Conservation (phyloP, 2,113 vertebrate genomes). For the Cygnus buccinator region DNA sequence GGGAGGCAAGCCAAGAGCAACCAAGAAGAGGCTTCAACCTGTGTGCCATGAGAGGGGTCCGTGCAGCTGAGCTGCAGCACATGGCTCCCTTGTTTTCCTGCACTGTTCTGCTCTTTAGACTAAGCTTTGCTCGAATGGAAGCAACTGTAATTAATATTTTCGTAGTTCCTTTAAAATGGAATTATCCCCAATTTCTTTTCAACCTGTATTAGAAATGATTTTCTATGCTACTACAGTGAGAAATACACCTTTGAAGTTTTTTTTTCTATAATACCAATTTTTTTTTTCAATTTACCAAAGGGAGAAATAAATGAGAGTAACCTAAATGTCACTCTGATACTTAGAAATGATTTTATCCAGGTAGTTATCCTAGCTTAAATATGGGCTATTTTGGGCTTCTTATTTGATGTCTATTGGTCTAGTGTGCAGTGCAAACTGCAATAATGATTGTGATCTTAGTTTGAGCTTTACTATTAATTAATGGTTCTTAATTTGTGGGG, state of each 20-base stretch:
- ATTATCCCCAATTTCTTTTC: background rate
- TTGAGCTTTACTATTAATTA: background rate
- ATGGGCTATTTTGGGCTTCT: background rate
- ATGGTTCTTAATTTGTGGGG: background rate
- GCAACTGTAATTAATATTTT: background rate
- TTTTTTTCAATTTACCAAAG: background rate
- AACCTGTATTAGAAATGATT: background rate
- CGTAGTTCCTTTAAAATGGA: background rate
- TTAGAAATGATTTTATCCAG: background rate
- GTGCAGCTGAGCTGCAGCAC: background rate
- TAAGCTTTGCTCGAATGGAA: background rate
- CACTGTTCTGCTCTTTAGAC: accelerated
- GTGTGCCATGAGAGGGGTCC: accelerated
- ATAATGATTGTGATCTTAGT: background rate
- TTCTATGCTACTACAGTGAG: background rate
- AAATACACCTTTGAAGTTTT: background rate
- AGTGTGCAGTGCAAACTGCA: background rate
- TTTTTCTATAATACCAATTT: background rate
- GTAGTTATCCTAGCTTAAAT: background rate
- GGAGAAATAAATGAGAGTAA: background rate
- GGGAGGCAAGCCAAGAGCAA: background rate
- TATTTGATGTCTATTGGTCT: background rate
- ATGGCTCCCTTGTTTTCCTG: accelerated
- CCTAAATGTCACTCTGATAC: background rate
- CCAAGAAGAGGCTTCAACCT: accelerated